Conservation (phyloP, 2,888 invertebrate genomes). For the Argyra leucocephala region DNA sequence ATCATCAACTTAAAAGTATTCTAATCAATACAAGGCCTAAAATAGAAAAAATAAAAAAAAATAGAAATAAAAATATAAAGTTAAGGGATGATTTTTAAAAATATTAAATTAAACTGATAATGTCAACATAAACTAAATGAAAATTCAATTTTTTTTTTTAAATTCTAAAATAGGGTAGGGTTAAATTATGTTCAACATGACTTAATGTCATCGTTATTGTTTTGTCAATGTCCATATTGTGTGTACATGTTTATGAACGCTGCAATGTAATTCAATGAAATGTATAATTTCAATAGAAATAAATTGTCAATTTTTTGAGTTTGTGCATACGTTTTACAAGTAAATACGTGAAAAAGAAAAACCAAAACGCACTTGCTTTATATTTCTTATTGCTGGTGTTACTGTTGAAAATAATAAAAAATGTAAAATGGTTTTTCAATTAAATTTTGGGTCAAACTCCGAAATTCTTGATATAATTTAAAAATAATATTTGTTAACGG, state of each 20-base stretch:
- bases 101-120: slow-evolving; percentile 8
- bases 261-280: background rate
- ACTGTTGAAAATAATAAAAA: too few relatives aligned
- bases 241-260: background rate
- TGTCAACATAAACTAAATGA: background rate
- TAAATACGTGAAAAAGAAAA: too few relatives aligned
- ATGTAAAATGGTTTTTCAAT: too few relatives aligned
- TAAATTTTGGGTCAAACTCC: too few relatives aligned
- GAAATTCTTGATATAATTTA: too few relatives aligned
- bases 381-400: too few relatives aligned
- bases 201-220: background rate
- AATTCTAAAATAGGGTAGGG: background rate
- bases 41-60: background rate
- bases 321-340: background rate
- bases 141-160: background rate
- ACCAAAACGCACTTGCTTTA: background rate
- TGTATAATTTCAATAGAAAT: background rate
- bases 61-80: background rate
- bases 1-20: too few relatives aligned
- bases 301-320: background rate
- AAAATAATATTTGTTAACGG: too few relatives aligned
- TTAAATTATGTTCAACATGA: background rate
- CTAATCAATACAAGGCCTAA: too few relatives aligned
- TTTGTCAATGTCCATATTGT: background rate
- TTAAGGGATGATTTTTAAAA: background rate